Percentiles rank a stretch among this genome's conserved stretches.
Conservation (phyloP, 2,113 vertebrate genomes). For the Forbesichthys papilliferus region DNA sequence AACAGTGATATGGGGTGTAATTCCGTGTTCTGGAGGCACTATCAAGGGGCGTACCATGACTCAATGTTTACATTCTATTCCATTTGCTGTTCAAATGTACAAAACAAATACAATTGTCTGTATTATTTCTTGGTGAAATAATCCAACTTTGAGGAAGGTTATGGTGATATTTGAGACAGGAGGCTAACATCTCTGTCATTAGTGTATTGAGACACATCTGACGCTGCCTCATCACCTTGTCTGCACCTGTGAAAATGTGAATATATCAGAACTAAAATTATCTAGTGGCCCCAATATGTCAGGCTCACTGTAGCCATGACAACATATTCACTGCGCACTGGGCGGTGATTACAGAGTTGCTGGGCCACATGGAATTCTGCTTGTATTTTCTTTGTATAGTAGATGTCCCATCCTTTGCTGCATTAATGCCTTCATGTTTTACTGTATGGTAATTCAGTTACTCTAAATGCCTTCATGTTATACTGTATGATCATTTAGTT, state of each 20-base stretch:
- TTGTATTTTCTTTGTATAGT: no score
- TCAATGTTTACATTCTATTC: neutral
- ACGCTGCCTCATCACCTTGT: slow-evolving; percentile 33
- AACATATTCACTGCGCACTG: slow-evolving; percentile 54
- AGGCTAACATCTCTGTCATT: neutral
- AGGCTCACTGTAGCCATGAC: slow-evolving; percentile 61
- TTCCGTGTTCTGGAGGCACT: no score
- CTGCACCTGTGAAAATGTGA: slow-evolving; percentile 52
- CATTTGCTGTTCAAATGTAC: neutral
- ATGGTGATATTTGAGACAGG: neutral
- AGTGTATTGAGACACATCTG: slow-evolving; percentile 6
- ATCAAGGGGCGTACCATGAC: neutral
- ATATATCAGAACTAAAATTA: slow-evolving; percentile 55
- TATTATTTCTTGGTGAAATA: no score
- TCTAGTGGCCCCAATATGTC: slow-evolving; percentile 48
- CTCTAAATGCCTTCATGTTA: no score
- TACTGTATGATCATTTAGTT: no score
- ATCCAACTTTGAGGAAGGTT: neutral
- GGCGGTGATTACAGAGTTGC: slow-evolving; percentile 52
- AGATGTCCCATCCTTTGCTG: no score
- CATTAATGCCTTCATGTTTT: no score
- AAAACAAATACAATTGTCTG: neutral
- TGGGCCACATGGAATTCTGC: no score
- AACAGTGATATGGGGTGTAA: no score
- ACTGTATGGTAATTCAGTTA: no score